phyloP scores from a whole-genome alignment of 2,797 vertebrate genomes.

The Strix occidentalis region DNA sequence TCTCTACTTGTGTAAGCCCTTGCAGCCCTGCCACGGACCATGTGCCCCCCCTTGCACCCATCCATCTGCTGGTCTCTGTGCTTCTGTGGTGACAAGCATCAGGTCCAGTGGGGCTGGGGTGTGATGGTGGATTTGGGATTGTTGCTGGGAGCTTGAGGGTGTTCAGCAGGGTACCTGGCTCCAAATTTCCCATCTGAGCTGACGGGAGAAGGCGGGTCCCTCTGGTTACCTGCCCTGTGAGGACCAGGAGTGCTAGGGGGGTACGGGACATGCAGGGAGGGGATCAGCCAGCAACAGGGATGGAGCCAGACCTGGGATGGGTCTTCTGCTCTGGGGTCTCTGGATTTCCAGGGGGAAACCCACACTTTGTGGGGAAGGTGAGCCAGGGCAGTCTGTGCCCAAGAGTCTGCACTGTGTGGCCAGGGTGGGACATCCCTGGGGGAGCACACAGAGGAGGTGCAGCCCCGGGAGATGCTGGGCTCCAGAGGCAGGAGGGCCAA shows the following conservation, averaged over 20 bases:
- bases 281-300: not conserved
- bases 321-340: not conserved
- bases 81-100: not conserved
- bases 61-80: not conserved
- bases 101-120: not conserved
- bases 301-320: not conserved
- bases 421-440: not conserved
- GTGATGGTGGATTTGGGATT: not conserved
- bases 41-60: not conserved
- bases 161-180: not conserved
- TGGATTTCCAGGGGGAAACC: not conserved
- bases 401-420: not conserved
- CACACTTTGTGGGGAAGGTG: fast-evolving
- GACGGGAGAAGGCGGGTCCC: not conserved
- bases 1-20: not conserved
- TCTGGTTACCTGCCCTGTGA: not conserved
- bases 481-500: not conserved
- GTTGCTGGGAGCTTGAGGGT: not conserved
- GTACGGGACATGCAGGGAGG: not conserved
- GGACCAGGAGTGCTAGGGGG: not conserved
- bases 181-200: not conserved
- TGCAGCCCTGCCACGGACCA: fast-evolving
- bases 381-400: not conserved
- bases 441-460: not conserved
- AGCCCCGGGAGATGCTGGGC: not conserved